Conservation (phyloP, 2,797 vertebrate genomes). For the Gobio occitaniae region DNA sequence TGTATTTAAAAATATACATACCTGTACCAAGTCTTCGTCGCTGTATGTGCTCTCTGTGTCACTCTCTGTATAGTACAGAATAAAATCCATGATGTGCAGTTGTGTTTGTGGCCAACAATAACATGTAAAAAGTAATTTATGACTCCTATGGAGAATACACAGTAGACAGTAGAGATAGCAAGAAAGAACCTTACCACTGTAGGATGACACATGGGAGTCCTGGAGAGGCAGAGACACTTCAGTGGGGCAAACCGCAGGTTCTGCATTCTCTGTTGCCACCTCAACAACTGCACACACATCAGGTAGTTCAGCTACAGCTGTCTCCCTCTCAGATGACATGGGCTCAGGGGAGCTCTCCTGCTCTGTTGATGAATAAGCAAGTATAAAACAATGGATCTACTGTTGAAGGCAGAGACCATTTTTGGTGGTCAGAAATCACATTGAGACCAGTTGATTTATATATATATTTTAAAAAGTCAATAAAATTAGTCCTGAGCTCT, state of each 20-base stretch:
- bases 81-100: background rate
- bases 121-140: background rate
- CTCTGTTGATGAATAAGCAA: slow-evolving; percentile 31
- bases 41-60: slow-evolving; percentile 47
- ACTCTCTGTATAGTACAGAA: slow-evolving; percentile 47
- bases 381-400: background rate
- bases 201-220: slow-evolving; percentile 51
- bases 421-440: background rate
- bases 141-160: background rate
- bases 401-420: background rate
- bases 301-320: slow-evolving; percentile 21
- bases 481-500: background rate
- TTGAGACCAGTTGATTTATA: background rate
- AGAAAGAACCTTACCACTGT: slow-evolving; percentile 42
- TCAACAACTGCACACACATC: slow-evolving; percentile 62
- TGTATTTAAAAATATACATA: slow-evolving; percentile 18
- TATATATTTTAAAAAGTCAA: too few species aligned
- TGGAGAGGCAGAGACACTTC: slow-evolving; percentile 43
- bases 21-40: slow-evolving; percentile 43
- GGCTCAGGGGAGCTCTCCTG: background rate
- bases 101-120: background rate
- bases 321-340: slow-evolving; percentile 3
- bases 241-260: slow-evolving; percentile 41
- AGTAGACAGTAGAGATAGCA: background rate
- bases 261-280: slow-evolving; percentile 51